Base-by-base conservation (phyloP, 1,140 invertebrate species). In the Ostrea denselamellosa region DNA sequence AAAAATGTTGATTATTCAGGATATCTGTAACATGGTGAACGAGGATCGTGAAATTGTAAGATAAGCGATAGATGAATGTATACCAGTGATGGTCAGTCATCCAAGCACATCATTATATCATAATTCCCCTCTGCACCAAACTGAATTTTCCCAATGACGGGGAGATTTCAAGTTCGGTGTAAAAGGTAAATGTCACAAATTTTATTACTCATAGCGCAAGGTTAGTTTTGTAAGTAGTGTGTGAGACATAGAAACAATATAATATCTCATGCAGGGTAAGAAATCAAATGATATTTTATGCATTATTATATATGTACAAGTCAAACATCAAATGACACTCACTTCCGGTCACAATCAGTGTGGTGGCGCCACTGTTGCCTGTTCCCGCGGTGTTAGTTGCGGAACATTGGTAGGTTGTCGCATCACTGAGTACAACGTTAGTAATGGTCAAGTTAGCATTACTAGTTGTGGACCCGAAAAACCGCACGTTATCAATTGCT, bases 381-480 rank as follows among this genome's bases (percentile, higher is more conserved):
- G 85, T 89, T 34, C 88, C 88, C 8, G 81, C 85, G 56, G 44
- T 44, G 81, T 89, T 89, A 22, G 77, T 83, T 28, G 88, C 88
- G 22, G 56, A 86, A 68, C 88, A 89, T 5, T 62, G 51, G 34
- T 89, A 89, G 17, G 9, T 83, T 4, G 77, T 77, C 3, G 28
- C 85, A 17, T 89, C 88, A 84, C 58, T 68, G 56, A 86, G 54
- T 14, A 52, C 82, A 71, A 85, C 81, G 44, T 86, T 89, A 3
- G 56, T 52, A 22, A 89, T 89, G 17, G 56, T 77, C 25, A 89
- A 52, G 34, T 17, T 28, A 25, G 88, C 85, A 19, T 82, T 83
- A 22, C 82, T 86, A 17, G 86, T 62, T 22, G 62, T 85, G 22
- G 77, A 82, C 19, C 88, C 88, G 19, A 44, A 81, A n/a, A 86